These are phyloP conservation scores for Sinosuthora webbiana DNA, from an alignment of 2,113 vertebrate genomes.

Conservation along the genomic window DNA sequence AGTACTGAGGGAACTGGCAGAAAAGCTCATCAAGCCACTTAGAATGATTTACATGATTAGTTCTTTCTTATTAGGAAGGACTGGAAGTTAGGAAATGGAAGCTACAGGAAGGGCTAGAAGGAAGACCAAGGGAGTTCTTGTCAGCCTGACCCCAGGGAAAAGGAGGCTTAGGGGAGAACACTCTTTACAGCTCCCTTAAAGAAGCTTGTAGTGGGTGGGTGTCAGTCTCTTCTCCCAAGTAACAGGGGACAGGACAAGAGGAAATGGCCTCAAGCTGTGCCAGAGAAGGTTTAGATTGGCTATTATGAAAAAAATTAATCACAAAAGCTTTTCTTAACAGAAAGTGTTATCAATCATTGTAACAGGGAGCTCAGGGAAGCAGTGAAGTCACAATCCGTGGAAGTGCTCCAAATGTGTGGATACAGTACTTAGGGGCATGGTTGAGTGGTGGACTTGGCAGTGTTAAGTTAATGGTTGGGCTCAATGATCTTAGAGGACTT, in stretches of 20 bases:
- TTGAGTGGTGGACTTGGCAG: background rate
- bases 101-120: background rate
- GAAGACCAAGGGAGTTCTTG: no score
- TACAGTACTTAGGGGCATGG: background rate
- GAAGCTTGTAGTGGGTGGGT: background rate
- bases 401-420: background rate
- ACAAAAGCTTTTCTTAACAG: background rate
- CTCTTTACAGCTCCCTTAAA: background rate
- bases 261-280: background rate
- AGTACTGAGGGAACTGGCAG: background rate
- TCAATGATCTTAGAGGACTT: background rate
- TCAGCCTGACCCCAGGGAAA: background rate
- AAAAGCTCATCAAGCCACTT: background rate
- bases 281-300: background rate
- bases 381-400: background rate
- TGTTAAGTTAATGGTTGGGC: background rate
- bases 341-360: background rate
- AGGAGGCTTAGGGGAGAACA: background rate
- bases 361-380: background rate
- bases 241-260: background rate
- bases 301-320: background rate
- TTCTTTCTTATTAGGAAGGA: fast-evolving
- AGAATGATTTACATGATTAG: background rate
- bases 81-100: background rate
- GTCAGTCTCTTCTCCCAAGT: no score